These are phyloP conservation scores for Patiria pectinifera DNA, from an alignment of 53 echinoderm and acorn worm genomes.

Conservation along the genomic window DNA sequence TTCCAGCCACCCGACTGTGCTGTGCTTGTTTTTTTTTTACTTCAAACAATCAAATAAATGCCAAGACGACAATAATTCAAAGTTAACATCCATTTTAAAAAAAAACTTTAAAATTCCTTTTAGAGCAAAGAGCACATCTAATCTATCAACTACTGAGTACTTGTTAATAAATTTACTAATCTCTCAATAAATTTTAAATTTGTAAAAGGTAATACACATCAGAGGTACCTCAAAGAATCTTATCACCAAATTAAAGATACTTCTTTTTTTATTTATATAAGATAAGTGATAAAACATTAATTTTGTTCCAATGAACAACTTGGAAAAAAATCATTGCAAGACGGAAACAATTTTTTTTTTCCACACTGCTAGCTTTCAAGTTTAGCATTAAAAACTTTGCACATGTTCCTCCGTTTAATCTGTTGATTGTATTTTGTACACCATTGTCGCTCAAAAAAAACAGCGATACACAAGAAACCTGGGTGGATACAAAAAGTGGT, in stretches of 20 bases:
- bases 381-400: neutral
- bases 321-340: neutral
- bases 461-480: neutral
- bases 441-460: neutral
- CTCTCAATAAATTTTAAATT: neutral
- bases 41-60: neutral
- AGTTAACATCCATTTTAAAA: neutral
- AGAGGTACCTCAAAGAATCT: neutral
- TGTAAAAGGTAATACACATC: neutral
- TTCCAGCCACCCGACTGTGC: neutral
- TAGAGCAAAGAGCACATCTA: neutral
- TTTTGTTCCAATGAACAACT: neutral
- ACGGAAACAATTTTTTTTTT: neutral
- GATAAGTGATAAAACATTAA: slow-evolving; percentile 12
- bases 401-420: neutral
- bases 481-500: neutral
- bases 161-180: neutral
- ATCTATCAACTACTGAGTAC: neutral
- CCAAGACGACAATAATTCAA: neutral
- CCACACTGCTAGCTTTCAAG: neutral
- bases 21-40: neutral
- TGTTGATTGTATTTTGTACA: neutral
- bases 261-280: neutral
- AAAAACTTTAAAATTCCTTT: neutral
- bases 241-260: neutral